Evolutionary conservation across 92 coral and sea anemone species (phyloP), one percentile per base, ranked within the genome.

Genomic region (Zoanthus solanderi): DNA sequence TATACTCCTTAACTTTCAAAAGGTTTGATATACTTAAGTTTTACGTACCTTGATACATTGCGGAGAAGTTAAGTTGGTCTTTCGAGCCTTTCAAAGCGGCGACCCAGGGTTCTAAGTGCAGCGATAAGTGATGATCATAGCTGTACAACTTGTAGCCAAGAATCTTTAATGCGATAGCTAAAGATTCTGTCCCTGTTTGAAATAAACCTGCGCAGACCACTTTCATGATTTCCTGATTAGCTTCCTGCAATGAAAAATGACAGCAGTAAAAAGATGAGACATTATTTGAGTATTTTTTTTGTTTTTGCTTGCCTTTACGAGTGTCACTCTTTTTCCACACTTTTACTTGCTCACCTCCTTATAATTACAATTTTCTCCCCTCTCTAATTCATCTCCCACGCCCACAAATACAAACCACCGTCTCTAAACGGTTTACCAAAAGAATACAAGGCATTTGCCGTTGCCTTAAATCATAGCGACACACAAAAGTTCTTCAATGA

Each of bases 131-230:
- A 0, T 79, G 72, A 42, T 79, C 84, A n/a, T 79, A 60, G 72
- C 72, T 48, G 48, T 63, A 63, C 9, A 61, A 71, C 16, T 79
- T 63, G 84, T 79, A 79, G 0, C 84, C 84, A n/a, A 79, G 84
- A 42, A 58, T 23, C 60, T 29, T 23, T 47, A 79, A 63, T 18
- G 84, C 84, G 0, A n/a, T 46, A 16, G 84, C 56, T 28, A 79
- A 48, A 15, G 84, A 60, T 37, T 56, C 17, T 37, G 84, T 63
- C 44, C 84, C 84, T 37, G 84, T 60, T 4, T 79, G 71, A 65
- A 46, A 10, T 4, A 79, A 61, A 17, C 72, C 72, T 44, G 54
- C 84, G 37, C 72, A 79, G 53, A 79, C 60, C 50, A 78, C 83
- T 15, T 78, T 78, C 71, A 78, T 58, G 11, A 30, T 54, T 78